phyloP scores from a whole-genome alignment of 2,888 invertebrate genomes.

The Subacronicta megacephala region DNA sequence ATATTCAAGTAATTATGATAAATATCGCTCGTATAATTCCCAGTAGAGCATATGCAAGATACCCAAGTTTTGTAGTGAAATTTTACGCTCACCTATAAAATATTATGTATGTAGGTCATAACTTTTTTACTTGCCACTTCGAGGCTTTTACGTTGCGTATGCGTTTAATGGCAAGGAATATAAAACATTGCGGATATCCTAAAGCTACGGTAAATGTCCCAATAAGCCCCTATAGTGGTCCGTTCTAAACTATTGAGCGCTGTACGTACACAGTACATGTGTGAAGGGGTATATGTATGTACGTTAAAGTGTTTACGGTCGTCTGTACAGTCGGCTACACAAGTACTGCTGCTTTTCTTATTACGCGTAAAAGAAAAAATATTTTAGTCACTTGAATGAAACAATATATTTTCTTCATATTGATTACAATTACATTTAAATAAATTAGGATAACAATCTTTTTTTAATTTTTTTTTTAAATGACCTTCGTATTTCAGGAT shows the following conservation, averaged over 20 bases:
- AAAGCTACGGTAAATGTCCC: constrained; percentile 46
- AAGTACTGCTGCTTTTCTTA: constrained; percentile 8
- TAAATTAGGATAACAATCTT: too few relatives aligned
- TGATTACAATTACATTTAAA: too few relatives aligned
- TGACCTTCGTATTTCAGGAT: too few relatives aligned
- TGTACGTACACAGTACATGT: constrained; percentile 42
- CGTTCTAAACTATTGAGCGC: constrained; percentile 53
- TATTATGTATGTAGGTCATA: constrained; percentile 32
- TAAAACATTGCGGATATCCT: constrained; percentile 47
- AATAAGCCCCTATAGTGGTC: constrained; percentile 52
- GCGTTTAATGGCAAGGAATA: constrained; percentile 48
- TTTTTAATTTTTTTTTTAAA: too few relatives aligned
- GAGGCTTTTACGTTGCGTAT: constrained; percentile 36
- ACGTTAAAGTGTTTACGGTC: constrained; percentile 61
- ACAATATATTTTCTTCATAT: too few relatives aligned
- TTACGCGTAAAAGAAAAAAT: background rate
- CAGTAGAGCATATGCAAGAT: background rate
- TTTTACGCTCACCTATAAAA: background rate
- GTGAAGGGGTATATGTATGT: constrained; percentile 43
- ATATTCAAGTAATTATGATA: background rate
- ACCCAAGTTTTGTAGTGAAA: background rate
- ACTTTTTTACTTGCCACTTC: constrained; percentile 48
- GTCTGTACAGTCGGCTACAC: constrained; percentile 38
- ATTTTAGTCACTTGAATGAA: too few relatives aligned
- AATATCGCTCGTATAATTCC: background rate